These are phyloP conservation scores for Platycheirus rosarum DNA, from an alignment of 2,888 invertebrate species.

Conservation along the genomic window DNA sequence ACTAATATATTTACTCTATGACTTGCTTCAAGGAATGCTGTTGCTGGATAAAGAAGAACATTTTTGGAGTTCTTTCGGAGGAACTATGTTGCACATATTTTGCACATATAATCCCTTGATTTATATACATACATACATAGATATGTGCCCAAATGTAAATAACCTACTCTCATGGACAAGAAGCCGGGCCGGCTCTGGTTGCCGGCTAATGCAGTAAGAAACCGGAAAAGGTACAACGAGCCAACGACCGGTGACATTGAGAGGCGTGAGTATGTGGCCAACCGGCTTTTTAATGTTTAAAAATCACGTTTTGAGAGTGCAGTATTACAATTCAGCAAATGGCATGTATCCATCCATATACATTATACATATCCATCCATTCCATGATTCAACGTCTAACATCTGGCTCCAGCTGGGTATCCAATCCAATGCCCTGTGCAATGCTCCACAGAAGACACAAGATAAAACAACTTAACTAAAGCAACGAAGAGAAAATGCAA, in stretches of 20 bases:
- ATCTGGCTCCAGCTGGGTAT: too few relatives aligned
- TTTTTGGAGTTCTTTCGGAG: too few relatives aligned
- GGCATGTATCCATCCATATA: slow-evolving; percentile 3
- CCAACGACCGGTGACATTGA: slow-evolving; percentile 13
- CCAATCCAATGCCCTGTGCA: too few relatives aligned
- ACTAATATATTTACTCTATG: too few relatives aligned
- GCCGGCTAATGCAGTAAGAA: neutral
- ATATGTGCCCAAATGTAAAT: neutral
- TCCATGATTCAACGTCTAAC: too few relatives aligned
- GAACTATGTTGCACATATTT: neutral
- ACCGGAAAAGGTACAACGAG: slow-evolving; percentile 50
- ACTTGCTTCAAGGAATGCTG: too few relatives aligned
- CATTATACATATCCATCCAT: too few relatives aligned
- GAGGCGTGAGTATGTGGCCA: neutral
- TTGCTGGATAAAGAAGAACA: too few relatives aligned
- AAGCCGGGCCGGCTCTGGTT: slow-evolving; percentile 20
- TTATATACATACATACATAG: neutral
- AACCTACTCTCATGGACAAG: neutral
- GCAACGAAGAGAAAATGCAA: slow-evolving; percentile 36
- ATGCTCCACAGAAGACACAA: neutral
- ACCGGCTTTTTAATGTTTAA: slow-evolving; percentile 33
- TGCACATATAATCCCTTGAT: slow-evolving; percentile 13
- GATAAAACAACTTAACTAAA: neutral
- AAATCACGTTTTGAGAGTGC: slow-evolving; percentile 1
- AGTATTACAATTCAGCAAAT: slow-evolving; percentile 43